Evolutionary conservation across 2,113 vertebrate species (phyloP), one percentile per base, ranked within the genome.

Genomic region (Penelope pileata): DNA sequence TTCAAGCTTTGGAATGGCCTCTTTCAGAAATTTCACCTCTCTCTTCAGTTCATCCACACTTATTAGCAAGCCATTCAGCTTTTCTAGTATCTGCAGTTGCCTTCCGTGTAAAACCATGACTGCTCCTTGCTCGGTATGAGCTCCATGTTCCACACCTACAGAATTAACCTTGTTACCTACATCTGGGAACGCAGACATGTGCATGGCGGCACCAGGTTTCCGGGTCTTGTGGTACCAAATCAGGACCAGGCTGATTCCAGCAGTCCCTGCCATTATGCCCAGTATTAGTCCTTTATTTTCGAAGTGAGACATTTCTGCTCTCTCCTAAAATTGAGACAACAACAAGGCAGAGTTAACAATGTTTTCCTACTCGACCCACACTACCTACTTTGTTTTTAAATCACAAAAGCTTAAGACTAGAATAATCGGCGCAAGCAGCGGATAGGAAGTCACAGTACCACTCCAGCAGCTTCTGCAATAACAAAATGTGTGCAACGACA

Each of bases 41-140:
- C 98, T 98, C 96, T 98, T 99, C 76, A 99, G 98, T 91, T 99
- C 99, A 0, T 99, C 99, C 92, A 99, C 97, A 2, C 98, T 99
- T 60, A 97, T 82, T 48, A 99, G 94, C 78, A 99, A 97, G 51
- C 98, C 98, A 36, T 98, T 98, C 32, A 99, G 91, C 69, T 98
- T 99, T 69, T 99, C 98, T 86, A 99, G 86, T 58, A 99, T 98
- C 96, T 99, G 99, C 19, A 98, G 86, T 77, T 99, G 99, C 58
- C 98, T 97, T 70, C 93, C 62, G 23, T 97, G 97, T 80, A 98
- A 68, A 83, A 97, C 80, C 79, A 91, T 42, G 51, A 97, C 72
- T 29, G 92, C 74, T 81, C 38, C 97, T 91, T 97, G 90, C 83
- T 60, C 63, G n/a, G 53, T 60, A 34, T 53, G 18, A 36, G 40